Base-by-base conservation (phyloP, 2,797 vertebrate genomes). In the Xerus rutilus region DNA sequence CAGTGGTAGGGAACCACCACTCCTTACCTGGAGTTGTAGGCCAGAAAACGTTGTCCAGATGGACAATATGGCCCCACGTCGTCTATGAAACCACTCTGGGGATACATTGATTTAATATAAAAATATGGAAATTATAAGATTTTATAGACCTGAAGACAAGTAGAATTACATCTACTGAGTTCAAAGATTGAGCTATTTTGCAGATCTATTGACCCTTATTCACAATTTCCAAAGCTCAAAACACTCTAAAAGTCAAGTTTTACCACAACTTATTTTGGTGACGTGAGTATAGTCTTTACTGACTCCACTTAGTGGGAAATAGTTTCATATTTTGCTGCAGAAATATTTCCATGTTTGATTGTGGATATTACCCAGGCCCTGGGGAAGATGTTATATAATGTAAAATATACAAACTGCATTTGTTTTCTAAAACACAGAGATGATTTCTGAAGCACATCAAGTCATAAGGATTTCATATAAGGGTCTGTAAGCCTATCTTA, bases 351-450 rank as follows among this genome's bases (percentile, higher is more conserved):
- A 65, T 0, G 0, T 84, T 77, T 91, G 20, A 47, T n/a, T 28
- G 18, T 10, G 35, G 18, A 5, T 86, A 35, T 25, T 73, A 3
- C 11, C 69, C 69, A 86, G 49, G 62, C 49, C 47, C 25, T 64
- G 12, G n/a, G 5, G 15, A 81, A 13, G 32, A 17, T 54, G 35
- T 72, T 78, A 35, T 6, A 57, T 69, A 70, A 54, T 79, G 47
- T 70, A 21, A 91, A 70, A 69, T 54, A 28, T 21, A 73, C 30
- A 11, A 14, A 78, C 3, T 5, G 2, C 23, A 52, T 82, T 81
- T 39, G 3, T 88, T 94, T 88, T 52, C 25, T 95, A 88, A 95
- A 82, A 77, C 28, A 17, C 64, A 73, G 79, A 77, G 32, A 18
- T 73, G 47, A 86, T 93, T 86, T 96, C 76, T 92, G 77, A 89